Evolutionary conservation across 2,888 invertebrate genomes (phyloP), one percentile per base, ranked within the genome.

Genomic region (Drosophila ustulata): DNA sequence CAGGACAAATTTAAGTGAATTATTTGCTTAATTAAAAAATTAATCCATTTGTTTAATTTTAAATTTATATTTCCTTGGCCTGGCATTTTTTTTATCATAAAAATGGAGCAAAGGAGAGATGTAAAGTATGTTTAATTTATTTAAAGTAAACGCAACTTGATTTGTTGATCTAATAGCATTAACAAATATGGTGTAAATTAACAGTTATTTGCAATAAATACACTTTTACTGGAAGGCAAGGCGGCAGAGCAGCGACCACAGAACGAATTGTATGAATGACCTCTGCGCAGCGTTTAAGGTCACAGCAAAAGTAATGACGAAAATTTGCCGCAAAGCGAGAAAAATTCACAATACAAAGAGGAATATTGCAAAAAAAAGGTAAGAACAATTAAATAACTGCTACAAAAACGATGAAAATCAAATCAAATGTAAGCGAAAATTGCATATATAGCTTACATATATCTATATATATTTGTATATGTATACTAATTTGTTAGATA

Each of bases 231-330:
- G 37, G 39, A 26, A 23, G 26, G 9, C 25, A 61, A 62, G 37
- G 73, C 67, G 55, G 69, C 45, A 59, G 55, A 50, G 55, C 37
- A 45, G 66, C 52, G 52, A 49, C 45, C 71, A 46, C 37, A 28
- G 26, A 59, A 28, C 50, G 50, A 56, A 56, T 65, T 63, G 55
- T 70, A 49, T 49, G 71, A 61, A 87, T 88, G 91, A 90, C 90
- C 90, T 90, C 91, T 90, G 89, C 74, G 70, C 51, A 57, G 63
- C 65, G 56, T 61, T 50, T 84, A 81, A 90, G 90, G 90, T 90
- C 90, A 89, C 55, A 78, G 66, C 53, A 11, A 76, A 69, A 53
- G 49, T 69, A 71, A 77, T 72, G 47, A 51, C 41, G 57, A 53
- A 62, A 53, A 41, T 32, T 39, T 62, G 51, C 69, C 70, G 71